Conservation (phyloP, 1,140 invertebrate genomes). For the Brachystomella parvula region DNA sequence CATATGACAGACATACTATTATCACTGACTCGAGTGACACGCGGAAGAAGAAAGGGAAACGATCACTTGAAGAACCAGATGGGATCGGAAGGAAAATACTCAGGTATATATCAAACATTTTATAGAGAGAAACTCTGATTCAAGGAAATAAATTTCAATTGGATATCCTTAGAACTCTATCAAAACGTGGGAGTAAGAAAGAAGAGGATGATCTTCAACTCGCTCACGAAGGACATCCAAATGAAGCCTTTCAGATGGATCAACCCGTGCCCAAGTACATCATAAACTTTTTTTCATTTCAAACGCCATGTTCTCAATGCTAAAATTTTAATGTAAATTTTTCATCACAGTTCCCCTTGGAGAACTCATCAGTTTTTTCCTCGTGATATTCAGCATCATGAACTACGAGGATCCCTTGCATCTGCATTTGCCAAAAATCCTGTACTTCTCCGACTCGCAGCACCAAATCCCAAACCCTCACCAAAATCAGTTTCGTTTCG, state of each 20-base stretch:
- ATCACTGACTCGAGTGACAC: slow-evolving; percentile 78
- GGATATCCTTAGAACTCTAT: slow-evolving; percentile 49
- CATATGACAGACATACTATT: slow-evolving; percentile 84
- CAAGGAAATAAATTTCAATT: neutral
- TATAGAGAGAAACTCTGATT: neutral
- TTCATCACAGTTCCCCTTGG: slow-evolving; percentile 53
- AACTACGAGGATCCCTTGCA: slow-evolving; percentile 9
- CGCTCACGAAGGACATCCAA: slow-evolving; percentile 47
- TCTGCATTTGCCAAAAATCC: slow-evolving; percentile 36
- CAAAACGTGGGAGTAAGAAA: slow-evolving; percentile 43
- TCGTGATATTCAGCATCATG: slow-evolving; percentile 9
- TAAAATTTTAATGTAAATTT: slow-evolving; percentile 45
- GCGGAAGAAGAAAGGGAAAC: slow-evolving; percentile 51
- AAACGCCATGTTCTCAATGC: slow-evolving; percentile 40
- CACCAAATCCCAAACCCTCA: slow-evolving; percentile 27
- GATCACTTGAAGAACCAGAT: slow-evolving; percentile 52
- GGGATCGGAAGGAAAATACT: slow-evolving; percentile 54
- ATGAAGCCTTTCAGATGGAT: slow-evolving; percentile 53
- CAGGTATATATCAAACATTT: slow-evolving; percentile 31
- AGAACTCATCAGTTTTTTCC: slow-evolving; percentile 45
- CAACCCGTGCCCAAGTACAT: slow-evolving; percentile 39
- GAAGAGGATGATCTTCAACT: slow-evolving; percentile 20
- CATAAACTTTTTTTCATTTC: slow-evolving; percentile 44
- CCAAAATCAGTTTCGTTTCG: slow-evolving; percentile 38
- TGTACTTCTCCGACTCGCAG: slow-evolving; percentile 24